Conservation (phyloP, 2,113 vertebrate genomes). For the Varanus salvator region DNA sequence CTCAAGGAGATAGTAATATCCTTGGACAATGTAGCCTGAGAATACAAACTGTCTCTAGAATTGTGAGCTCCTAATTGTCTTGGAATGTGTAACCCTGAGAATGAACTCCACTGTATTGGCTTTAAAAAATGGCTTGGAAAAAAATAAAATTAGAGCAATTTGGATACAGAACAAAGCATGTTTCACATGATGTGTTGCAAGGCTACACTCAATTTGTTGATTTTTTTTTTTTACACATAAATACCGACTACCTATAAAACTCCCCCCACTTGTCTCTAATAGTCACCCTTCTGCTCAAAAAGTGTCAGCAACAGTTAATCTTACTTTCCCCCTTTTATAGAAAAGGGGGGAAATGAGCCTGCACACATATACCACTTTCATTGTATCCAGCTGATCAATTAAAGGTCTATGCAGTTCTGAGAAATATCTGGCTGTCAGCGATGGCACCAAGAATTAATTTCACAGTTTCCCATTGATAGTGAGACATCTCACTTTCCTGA, state of each 20-base stretch:
- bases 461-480: conserved; percentile 31
- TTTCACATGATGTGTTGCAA: conserved; percentile 5
- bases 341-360: conserved; percentile 17
- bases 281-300: conserved; percentile 8
- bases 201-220: rapidly evolving
- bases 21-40: not conserved
- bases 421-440: not conserved
- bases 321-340: conserved; percentile 8
- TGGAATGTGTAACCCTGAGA: not conserved
- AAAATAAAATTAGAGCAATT: not conserved
- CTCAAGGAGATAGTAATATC: not conserved
- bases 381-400: conserved; percentile 23
- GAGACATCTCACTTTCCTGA: conserved; percentile 46
- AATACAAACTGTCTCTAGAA: not conserved
- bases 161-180: not conserved
- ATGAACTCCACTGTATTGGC: not conserved
- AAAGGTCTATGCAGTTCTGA: not conserved
- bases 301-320: not conserved
- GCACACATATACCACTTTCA: not conserved
- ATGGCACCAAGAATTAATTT: conserved; percentile 59
- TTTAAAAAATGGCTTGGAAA: not conserved
- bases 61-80: not conserved
- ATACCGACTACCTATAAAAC: too few species aligned
- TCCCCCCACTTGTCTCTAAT: not conserved
- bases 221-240: not conserved